Evolutionary conservation across 2,888 invertebrate genomes (phyloP), one percentile per base, ranked within the genome.

Genomic region (Ichneumoninae sp.): DNA sequence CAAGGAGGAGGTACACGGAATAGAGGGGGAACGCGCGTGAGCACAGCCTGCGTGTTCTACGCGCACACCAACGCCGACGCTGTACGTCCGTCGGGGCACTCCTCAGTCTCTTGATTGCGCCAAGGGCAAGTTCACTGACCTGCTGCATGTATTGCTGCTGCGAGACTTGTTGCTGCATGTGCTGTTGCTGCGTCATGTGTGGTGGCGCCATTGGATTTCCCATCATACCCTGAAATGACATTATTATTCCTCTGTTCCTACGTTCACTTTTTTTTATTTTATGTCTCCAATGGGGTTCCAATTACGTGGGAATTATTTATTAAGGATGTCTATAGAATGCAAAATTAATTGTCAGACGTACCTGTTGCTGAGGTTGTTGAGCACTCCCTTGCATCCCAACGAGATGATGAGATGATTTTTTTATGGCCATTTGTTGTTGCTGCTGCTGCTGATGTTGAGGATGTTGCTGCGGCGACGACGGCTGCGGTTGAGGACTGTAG

Each of bases 401-500:
- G 50, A 93, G 89, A 85, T 93, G 93, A 80, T 93, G 93, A 1
- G 93, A 91, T 47, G 93, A 92, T 75, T 93, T 93, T 81, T 93
- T 93, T 44, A 93, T 92, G 66, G 89, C 89, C 88, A 91, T 90
- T 85, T 93, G 94, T 87, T 94, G 94, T 83, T 93, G 93, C 74
- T 93, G 93, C 65, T 92, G 90, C 83, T 86, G 89, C 86, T 68
- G 92, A 44, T 84, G 84, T 84, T 93, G 94, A 85, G 94, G 93
- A 83, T 93, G 90, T 84, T 86, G 89, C 87, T 94, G 94, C 93
- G 94, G 94, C 83, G 95, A 95, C 16, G 95, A 94, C 79, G 95
- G 94, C 66, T 95, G 94, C 16, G 94, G 94, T 75, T 95, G 94
- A 83, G 95, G 95, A 62, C 95, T 95, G 92, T 95, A 95, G 84